Conservation (phyloP, 1,140 invertebrate genomes). For the Hormaphis cornu region DNA sequence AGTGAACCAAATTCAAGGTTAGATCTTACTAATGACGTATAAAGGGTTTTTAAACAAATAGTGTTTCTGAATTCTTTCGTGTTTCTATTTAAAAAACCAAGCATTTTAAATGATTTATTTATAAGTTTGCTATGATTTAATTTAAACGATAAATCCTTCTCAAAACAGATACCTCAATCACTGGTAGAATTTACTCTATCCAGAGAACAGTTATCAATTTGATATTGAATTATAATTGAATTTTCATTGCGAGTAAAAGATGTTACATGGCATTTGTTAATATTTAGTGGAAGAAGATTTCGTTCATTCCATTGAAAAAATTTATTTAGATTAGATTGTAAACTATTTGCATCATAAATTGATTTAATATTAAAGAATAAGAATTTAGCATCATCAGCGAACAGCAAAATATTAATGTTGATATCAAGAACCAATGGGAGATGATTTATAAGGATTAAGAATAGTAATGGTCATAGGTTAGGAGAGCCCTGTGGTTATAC, state of each 20-base stretch:
- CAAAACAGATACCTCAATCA: neutral
- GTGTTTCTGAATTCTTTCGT: neutral
- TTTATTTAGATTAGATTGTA: neutral
- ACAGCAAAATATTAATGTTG: neutral
- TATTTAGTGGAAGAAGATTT: neutral
- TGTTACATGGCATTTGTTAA: neutral
- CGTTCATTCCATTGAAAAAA: neutral
- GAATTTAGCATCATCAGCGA: neutral
- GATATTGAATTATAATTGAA: neutral
- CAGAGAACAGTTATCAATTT: neutral
- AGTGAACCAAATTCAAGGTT: neutral
- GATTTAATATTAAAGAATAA: neutral
- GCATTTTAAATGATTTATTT: neutral
- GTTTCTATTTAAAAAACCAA: neutral
- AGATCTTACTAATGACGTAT: neutral
- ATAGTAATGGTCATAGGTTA: neutral
- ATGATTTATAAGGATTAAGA: neutral
- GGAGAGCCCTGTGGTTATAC: no score
- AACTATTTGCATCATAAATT: neutral
- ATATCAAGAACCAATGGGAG: neutral
- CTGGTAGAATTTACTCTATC: neutral
- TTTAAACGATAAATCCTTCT: neutral
- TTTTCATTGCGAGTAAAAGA: neutral
- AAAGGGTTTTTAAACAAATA: neutral
- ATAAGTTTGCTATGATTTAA: neutral